Percentiles rank a stretch among this genome's conserved stretches.
Evolutionary conservation across 2,888 invertebrate species (phyloP).

Genomic region (Mythimna albipuncta): DNA sequence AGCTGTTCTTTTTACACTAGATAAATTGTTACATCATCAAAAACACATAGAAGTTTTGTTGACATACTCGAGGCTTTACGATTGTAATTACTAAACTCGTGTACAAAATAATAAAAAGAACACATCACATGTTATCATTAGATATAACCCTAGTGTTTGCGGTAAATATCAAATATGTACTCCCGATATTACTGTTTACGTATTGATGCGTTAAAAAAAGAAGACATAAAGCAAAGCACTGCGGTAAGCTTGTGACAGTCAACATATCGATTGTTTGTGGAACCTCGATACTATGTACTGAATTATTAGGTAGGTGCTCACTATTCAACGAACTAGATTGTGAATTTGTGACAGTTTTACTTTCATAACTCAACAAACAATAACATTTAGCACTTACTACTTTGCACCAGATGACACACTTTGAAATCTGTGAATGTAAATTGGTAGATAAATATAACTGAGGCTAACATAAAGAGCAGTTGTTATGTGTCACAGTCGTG

Average conservation of each 20-base stretch:
- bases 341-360: constrained; percentile 55
- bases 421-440: constrained; percentile 43
- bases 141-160: constrained; percentile 16
- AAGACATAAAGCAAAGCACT: constrained; percentile 30
- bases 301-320: constrained; percentile 56
- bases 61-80: neutral
- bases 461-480: constrained; percentile 21
- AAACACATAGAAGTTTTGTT: neutral
- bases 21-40: neutral
- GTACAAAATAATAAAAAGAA: neutral
- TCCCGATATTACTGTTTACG: constrained; percentile 16
- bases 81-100: neutral
- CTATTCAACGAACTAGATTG: constrained; percentile 42
- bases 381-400: constrained; percentile 53
- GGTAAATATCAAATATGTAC: constrained; percentile 10
- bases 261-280: constrained; percentile 58
- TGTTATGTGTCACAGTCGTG: constrained; percentile 31
- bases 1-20: constrained; percentile 11
- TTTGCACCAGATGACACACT: constrained; percentile 41
- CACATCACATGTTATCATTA: neutral
- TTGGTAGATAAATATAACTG: constrained; percentile 39
- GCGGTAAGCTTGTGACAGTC: constrained; percentile 37
- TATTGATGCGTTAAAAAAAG: constrained; percentile 26
- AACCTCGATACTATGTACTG: constrained; percentile 47
- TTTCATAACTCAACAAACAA: constrained; percentile 56